Evolutionary conservation across 1,140 invertebrate genomes (phyloP), one percentile per base, ranked within the genome.

Genomic region (Mizuhopecten yessoensis): DNA sequence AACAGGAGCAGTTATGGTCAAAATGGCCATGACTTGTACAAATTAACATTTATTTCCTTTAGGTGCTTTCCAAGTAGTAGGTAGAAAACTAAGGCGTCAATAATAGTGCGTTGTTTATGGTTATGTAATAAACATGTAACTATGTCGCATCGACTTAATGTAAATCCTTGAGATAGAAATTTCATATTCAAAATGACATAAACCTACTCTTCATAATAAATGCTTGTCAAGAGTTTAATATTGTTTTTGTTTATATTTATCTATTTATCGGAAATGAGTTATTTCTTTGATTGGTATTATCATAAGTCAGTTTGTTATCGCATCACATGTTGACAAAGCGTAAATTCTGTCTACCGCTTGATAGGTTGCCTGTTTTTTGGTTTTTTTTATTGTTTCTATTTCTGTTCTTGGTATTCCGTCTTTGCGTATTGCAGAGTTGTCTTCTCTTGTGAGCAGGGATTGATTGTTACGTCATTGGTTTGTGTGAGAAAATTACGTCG

Each of bases 141-240:
- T 29, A n/a, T 75, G 23, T 17, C 17, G n/a, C 57, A 9, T 75
- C 23, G 57, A 29, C 42, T 45, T 1, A 7, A 57, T 57, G 45
- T 20, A 57, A 23, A 57, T 23, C 23, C 23, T 23, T 13, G 23
- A 75, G 57, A 75, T 29, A 75, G 57, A 75, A 75, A 2, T 29
- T 75, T 75, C 57, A 75, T 75, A 75, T 75, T 75, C 57, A 75
- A 75, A 75, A 75, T 29, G n/a, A 75, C 57, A 75, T 75, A 29
- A 29, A 75, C 20, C 15, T 49, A 20, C 23, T 75, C 57, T n/a
- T 75, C 23, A 75, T 29, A 75, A 75, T 75, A 75, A 75, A 75
- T 29, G 57, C 57, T 75, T 75, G 57, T 75, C 57, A 75, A 29
- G n/a, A 29, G 23, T 75, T 75, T 29, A 13, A 5, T 9, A 29